phyloP scores from a whole-genome alignment of 2,797 vertebrate species.

The Holocentrus rufus region DNA sequence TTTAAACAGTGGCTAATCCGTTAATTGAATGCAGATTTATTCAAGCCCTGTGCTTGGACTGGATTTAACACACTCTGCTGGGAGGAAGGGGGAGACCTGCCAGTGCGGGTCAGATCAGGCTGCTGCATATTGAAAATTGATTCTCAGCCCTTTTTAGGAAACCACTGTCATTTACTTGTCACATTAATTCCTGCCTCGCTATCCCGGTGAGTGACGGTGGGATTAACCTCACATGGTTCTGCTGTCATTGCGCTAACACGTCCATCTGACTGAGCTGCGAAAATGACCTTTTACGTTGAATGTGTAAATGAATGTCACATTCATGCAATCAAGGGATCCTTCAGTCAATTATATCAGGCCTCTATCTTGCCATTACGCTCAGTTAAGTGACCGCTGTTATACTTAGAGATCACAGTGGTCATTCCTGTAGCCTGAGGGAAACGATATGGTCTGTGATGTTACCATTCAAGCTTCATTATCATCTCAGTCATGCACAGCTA shows the following conservation, averaged over 20 bases:
- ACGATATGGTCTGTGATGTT: slow-evolving; percentile 9
- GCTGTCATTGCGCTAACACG: slow-evolving; percentile 30
- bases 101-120: slow-evolving; percentile 70
- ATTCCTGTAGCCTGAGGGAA: slow-evolving; percentile 21
- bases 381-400: slow-evolving; percentile 20
- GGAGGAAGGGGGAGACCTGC: slow-evolving; percentile 56
- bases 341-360: slow-evolving; percentile 63
- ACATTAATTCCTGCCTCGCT: slow-evolving; percentile 63
- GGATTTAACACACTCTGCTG: slow-evolving; percentile 78
- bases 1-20: slow-evolving; percentile 85
- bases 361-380: slow-evolving; percentile 38
- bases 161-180: slow-evolving; percentile 72
- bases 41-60: slow-evolving; percentile 76
- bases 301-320: slow-evolving; percentile 71
- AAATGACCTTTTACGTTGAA: slow-evolving; percentile 55
- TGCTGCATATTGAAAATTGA: slow-evolving; percentile 78
- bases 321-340: slow-evolving; percentile 60
- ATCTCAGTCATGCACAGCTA: slow-evolving; percentile 53
- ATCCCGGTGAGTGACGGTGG: slow-evolving; percentile 41
- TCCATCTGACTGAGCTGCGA: slow-evolving; percentile 47
- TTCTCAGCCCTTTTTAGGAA: slow-evolving; percentile 74
- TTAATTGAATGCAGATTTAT: slow-evolving; percentile 89
- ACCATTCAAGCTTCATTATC: slow-evolving; percentile 48
- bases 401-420: slow-evolving; percentile 48
- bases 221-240: slow-evolving; percentile 63